Evolutionary conservation across 2,113 vertebrate genomes (phyloP).

Genomic region (Vidua macroura): DNA sequence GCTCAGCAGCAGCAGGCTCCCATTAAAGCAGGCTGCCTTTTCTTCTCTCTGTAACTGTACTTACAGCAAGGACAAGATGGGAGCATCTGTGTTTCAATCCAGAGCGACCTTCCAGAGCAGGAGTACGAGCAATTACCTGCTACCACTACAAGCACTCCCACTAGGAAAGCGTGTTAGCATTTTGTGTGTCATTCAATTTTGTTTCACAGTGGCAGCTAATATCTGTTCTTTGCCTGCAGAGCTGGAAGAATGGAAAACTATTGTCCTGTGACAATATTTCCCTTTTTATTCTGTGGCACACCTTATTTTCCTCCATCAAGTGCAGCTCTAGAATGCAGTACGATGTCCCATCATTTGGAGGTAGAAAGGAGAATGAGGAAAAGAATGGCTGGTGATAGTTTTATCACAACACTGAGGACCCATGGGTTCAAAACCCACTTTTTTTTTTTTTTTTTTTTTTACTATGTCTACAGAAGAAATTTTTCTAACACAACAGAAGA

Average conservation of each 20-base stretch:
- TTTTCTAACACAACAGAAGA: background rate
- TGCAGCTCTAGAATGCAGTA: background rate
- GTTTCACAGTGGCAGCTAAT: background rate
- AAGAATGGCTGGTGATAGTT: background rate
- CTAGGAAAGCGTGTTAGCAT: background rate
- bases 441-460: background rate
- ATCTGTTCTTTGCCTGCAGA: background rate
- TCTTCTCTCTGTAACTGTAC: background rate
- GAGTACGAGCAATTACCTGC: constrained; percentile 3
- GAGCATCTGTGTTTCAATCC: background rate
- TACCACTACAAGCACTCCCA: background rate
- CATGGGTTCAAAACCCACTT: background rate
- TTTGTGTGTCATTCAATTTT: background rate
- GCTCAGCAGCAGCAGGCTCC: constrained; percentile 35
- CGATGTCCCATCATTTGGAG: background rate
- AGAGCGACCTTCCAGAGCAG: constrained; percentile 9
- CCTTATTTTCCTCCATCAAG: background rate
- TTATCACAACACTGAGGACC: background rate
- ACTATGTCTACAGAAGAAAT: background rate
- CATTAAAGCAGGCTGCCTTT: background rate
- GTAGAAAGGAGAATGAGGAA: background rate
- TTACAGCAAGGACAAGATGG: background rate
- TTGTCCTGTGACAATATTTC: background rate
- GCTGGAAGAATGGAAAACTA: background rate
- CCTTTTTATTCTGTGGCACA: background rate